Percentiles rank a stretch among this genome's conserved stretches.
Conservation (phyloP, 2,888 invertebrate species). For the Amphipyra berbera region DNA sequence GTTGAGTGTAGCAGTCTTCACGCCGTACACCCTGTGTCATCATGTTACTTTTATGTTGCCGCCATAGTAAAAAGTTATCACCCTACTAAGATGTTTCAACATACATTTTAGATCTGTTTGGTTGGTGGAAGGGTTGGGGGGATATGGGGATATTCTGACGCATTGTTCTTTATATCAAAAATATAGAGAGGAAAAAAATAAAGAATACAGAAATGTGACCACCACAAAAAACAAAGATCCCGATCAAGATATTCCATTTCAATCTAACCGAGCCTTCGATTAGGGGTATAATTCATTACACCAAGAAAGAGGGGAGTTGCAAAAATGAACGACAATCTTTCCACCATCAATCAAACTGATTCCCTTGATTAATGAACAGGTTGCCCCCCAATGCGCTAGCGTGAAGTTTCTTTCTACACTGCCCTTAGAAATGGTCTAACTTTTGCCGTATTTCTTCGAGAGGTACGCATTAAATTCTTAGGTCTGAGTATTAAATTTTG, state of each 20-base stretch:
- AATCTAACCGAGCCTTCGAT: slow-evolving; percentile 42
- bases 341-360: slow-evolving; percentile 57
- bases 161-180: too few species aligned
- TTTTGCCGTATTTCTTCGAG: slow-evolving; percentile 56
- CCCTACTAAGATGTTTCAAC: too few species aligned
- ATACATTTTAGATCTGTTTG: too few species aligned
- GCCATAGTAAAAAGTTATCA: too few species aligned
- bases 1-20: too few species aligned
- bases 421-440: slow-evolving; percentile 43
- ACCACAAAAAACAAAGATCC: slow-evolving; percentile 35
- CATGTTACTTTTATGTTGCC: too few species aligned
- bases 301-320: slow-evolving; percentile 41
- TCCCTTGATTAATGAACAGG: slow-evolving; percentile 59
- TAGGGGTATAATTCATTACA: slow-evolving; percentile 54
- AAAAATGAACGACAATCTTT: slow-evolving; percentile 58
- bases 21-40: too few species aligned
- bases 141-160: too few species aligned
- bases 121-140: too few species aligned
- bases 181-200: background rate
- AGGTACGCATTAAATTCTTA: slow-evolving; percentile 52
- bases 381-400: slow-evolving; percentile 27
- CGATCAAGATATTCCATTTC: slow-evolving; percentile 42
- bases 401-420: slow-evolving; percentile 41
- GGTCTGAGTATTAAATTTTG: slow-evolving; percentile 57
- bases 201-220: slow-evolving; percentile 4